Evolutionary conservation across 2,797 vertebrate species (phyloP).

Genomic region (Anniella stebbinsi): DNA sequence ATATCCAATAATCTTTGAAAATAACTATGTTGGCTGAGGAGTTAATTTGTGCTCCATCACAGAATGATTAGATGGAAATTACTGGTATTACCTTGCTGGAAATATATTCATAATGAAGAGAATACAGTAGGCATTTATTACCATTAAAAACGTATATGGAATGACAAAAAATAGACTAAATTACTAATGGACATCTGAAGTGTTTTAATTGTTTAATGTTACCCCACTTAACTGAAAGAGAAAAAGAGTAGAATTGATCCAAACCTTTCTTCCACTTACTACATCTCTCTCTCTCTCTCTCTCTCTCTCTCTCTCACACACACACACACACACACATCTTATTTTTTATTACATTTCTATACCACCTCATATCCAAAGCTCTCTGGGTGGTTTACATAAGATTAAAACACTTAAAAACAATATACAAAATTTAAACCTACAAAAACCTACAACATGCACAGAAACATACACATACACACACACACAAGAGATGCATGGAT

Average conservation of each 20-base stretch:
- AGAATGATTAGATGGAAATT: conserved; percentile 51
- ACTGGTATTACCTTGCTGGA: conserved; percentile 43
- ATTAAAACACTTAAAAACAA: too few relatives aligned
- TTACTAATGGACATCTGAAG: conserved; percentile 40
- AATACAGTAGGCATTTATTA: conserved; percentile 26
- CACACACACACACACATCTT: not conserved
- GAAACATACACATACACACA: too few relatives aligned
- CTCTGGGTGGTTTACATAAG: too few relatives aligned
- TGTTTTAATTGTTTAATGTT: conserved; percentile 50
- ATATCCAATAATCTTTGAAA: conserved; percentile 33
- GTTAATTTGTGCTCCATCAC: conserved; percentile 43
- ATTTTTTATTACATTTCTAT: too few relatives aligned
- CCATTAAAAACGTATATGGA: conserved; percentile 34
- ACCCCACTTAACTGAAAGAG: conserved; percentile 1
- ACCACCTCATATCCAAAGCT: too few relatives aligned
- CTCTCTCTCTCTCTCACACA: not conserved
- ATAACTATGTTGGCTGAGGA: conserved; percentile 25
- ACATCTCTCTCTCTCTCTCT: not conserved
- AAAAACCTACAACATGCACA: too few relatives aligned
- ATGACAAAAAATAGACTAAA: conserved; percentile 39
- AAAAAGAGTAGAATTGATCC: not conserved
- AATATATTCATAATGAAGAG: conserved; percentile 34
- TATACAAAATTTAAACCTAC: too few relatives aligned
- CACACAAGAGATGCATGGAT: too few relatives aligned
- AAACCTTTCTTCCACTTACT: not conserved